Conservation (phyloP, 2,113 vertebrate species). For the Lonchura striata region DNA sequence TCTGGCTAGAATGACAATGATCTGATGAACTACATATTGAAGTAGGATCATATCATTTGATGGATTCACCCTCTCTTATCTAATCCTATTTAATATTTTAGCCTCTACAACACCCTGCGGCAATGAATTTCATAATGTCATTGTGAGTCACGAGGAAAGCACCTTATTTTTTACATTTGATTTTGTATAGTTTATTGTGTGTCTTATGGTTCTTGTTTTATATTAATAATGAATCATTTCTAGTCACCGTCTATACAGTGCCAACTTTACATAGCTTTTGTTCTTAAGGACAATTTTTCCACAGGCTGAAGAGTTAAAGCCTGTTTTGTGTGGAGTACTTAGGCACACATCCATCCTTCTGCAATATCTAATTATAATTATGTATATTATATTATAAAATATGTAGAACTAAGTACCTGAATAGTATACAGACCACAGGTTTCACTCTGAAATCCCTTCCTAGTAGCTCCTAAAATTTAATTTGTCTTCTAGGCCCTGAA, state of each 20-base stretch:
- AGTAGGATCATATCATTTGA: background rate
- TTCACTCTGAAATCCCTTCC: background rate
- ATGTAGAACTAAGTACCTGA: background rate
- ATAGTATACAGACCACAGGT: background rate
- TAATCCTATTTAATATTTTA: background rate
- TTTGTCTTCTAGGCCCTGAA: background rate
- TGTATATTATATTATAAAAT: background rate
- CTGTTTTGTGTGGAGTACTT: background rate
- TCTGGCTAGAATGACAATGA: background rate
- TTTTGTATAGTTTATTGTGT: background rate
- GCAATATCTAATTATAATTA: background rate
- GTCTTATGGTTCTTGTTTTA: background rate
- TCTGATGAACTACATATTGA: background rate
- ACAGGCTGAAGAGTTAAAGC: background rate
- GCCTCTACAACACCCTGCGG: background rate
- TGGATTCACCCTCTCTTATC: background rate
- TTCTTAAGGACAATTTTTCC: background rate
- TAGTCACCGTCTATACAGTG: background rate
- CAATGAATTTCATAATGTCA: background rate
- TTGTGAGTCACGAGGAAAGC: background rate
- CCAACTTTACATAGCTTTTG: background rate
- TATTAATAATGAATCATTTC: background rate
- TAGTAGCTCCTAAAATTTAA: background rate
- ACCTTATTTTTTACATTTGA: background rate
- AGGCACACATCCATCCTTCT: background rate